Evolutionary conservation across 1,140 invertebrate genomes (phyloP).

Genomic region (Pseudomyrmex gracilis): DNA sequence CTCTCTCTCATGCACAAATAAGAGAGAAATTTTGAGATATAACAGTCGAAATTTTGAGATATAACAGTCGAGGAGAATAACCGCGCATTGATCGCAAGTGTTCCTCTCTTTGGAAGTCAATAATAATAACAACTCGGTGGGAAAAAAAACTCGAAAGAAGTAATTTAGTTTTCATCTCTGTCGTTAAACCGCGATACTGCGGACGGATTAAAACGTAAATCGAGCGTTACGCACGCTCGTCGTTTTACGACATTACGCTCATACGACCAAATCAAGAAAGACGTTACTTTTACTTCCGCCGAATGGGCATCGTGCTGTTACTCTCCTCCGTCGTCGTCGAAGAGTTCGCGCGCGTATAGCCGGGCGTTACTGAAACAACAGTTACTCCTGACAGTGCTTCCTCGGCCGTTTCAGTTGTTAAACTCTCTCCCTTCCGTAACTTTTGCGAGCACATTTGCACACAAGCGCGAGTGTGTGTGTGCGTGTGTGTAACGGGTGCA

Average conservation of each 20-base stretch:
- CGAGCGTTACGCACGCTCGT: background rate
- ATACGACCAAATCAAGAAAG: constrained; percentile 49
- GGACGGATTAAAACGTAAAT: constrained; percentile 54
- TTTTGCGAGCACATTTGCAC: constrained; percentile 39
- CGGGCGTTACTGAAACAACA: constrained; percentile 55
- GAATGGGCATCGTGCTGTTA: constrained; percentile 19
- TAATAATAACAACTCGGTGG: background rate
- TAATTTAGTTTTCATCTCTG: constrained; percentile 17
- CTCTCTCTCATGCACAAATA: too few species aligned
- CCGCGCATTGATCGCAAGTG: background rate
- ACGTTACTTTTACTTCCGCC: constrained; percentile 54
- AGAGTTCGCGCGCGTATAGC: constrained; percentile 27
- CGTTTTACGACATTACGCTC: constrained; percentile 6
- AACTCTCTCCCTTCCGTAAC: constrained; percentile 55
- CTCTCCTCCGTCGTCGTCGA: constrained; percentile 4
- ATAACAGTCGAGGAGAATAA: too few species aligned
- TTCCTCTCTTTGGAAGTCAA: background rate
- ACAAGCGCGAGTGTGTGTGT: background rate
- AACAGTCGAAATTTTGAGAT: too few species aligned
- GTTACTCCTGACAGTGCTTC: constrained; percentile 45
- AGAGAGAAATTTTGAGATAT: too few species aligned
- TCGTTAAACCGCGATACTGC: constrained; percentile 41
- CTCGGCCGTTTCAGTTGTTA: constrained; percentile 60
- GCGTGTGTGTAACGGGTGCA: too few species aligned
- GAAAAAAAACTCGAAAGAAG: background rate